Conservation (phyloP, 2,113 vertebrate species). For the Tetrax tetrax region DNA sequence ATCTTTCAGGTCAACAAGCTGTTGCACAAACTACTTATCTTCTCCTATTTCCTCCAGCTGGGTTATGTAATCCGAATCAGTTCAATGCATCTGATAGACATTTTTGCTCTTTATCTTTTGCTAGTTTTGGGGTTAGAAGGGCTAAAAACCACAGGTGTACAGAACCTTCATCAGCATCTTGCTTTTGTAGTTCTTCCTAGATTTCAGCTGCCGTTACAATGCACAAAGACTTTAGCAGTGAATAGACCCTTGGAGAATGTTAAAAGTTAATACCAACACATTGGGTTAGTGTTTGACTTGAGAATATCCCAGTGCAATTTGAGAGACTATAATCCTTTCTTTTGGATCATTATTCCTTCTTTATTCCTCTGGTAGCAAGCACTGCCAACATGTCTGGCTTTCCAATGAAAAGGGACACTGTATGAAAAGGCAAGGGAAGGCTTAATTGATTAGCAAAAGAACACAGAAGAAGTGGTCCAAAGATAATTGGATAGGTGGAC, state of each 20-base stretch:
- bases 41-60: not conserved
- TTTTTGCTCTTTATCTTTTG: not conserved
- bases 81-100: not conserved
- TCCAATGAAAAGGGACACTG: not conserved
- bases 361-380: not conserved
- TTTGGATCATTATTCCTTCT: slow-evolving; percentile 23
- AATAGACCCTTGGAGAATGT: not conserved
- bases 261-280: not conserved
- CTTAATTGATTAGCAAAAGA: not conserved
- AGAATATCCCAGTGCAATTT: slow-evolving; percentile 7
- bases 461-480: not conserved
- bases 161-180: not conserved
- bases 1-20: slow-evolving; percentile 19
- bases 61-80: not conserved
- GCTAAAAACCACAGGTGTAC: not conserved
- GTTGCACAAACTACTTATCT: not conserved
- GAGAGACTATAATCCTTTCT: slow-evolving; percentile 19
- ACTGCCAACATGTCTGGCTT: slow-evolving; percentile 28
- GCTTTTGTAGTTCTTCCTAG: not conserved
- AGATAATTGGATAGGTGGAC: not conserved
- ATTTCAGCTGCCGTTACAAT: not conserved
- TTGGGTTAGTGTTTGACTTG: not conserved
- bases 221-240: not conserved
- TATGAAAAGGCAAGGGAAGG: not conserved
- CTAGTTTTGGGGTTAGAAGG: not conserved